phyloP scores from a whole-genome alignment of 2,888 invertebrate species.

The Crematogaster levior region DNA sequence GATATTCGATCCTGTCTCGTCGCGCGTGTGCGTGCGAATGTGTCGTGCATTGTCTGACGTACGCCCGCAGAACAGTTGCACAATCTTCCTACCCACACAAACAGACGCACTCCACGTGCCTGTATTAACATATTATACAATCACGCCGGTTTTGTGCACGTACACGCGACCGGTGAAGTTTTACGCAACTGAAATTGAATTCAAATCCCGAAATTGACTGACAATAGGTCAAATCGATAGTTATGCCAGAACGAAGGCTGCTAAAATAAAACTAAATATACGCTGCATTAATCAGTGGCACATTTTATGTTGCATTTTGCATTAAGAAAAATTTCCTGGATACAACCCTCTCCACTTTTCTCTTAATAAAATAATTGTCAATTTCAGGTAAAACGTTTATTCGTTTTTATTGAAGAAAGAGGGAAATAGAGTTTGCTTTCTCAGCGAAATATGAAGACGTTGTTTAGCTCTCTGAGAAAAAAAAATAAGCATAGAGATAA shows the following conservation, averaged over 20 bases:
- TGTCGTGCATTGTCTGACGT: conserved; percentile 70
- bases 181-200: background rate
- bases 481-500: conserved; percentile 11
- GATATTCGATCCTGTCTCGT: conserved; percentile 78
- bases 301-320: background rate
- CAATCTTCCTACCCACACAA: conserved; percentile 70
- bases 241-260: background rate
- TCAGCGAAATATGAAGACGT: background rate
- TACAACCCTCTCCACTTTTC: background rate
- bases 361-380: background rate
- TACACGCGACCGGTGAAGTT: background rate
- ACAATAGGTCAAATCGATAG: background rate
- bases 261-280: background rate
- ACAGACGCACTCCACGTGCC: background rate
- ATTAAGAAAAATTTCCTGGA: background rate
- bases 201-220: background rate
- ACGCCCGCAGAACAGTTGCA: conserved; percentile 75
- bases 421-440: background rate
- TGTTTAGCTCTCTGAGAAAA: background rate
- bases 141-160: background rate
- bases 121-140: conserved; percentile 21
- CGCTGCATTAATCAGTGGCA: background rate
- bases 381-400: background rate
- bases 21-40: conserved; percentile 45
- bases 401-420: background rate